phyloP scores from a whole-genome alignment of 1,140 invertebrate genomes.

The Samia ricini region DNA sequence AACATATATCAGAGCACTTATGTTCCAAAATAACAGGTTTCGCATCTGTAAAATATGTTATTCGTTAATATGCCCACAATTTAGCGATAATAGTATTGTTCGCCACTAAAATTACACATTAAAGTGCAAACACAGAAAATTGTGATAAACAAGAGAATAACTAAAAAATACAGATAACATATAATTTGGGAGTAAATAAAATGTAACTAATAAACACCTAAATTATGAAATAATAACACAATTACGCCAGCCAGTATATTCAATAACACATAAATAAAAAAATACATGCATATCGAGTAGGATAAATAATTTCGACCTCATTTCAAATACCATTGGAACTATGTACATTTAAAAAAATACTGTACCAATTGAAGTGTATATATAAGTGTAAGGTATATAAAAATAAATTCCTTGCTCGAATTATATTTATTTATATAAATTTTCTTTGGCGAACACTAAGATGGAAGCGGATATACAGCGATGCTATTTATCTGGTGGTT shows the following conservation, averaged over 20 bases:
- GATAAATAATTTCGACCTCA: neutral
- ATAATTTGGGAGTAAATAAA: neutral
- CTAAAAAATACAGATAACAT: neutral
- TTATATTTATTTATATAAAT: too few relatives aligned
- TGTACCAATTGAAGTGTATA: neutral
- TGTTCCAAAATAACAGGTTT: conserved; percentile 50
- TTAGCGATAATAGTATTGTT: neutral
- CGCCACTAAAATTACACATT: neutral
- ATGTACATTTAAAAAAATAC: neutral
- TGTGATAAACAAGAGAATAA: neutral
- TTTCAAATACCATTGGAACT: neutral
- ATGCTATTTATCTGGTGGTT: too few relatives aligned
- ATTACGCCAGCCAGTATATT: conserved; percentile 72
- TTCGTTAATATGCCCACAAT: conserved; percentile 43
- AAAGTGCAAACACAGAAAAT: neutral
- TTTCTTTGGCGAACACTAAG: too few relatives aligned
- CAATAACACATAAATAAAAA: conserved; percentile 32
- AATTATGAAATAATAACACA: conserved; percentile 36
- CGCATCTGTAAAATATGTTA: conserved; percentile 60
- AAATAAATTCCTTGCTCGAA: too few relatives aligned
- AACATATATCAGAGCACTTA: conserved; percentile 45
- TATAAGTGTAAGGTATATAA: too few relatives aligned
- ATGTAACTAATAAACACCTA: neutral
- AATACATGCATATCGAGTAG: conserved; percentile 41
- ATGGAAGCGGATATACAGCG: too few relatives aligned